Evolutionary conservation across 2,888 invertebrate genomes (phyloP).

Genomic region (Athrips mouffetella): DNA sequence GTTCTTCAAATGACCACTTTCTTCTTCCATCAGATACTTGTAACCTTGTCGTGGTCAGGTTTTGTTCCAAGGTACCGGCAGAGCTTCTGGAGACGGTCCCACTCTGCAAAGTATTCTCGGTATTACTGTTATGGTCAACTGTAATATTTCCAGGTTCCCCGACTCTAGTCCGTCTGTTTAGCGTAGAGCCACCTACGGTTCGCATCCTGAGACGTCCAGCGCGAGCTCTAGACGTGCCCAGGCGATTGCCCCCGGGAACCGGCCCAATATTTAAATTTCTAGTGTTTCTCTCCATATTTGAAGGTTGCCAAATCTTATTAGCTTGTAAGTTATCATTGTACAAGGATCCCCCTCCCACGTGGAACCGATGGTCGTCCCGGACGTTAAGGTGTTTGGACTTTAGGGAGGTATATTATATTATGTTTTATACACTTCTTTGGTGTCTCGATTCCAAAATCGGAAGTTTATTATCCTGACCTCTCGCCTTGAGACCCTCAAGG

Average conservation of each 20-base stretch:
- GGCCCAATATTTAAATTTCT: slow-evolving; percentile 3
- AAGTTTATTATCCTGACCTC: no score
- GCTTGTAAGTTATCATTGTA: no score
- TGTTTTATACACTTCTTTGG: no score
- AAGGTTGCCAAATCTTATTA: no score
- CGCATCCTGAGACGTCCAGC: slow-evolving; percentile 23
- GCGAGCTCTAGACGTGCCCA: slow-evolving; percentile 22
- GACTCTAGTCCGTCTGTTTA: background rate
- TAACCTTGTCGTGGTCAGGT: background rate
- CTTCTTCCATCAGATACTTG: background rate
- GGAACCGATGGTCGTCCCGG: no score
- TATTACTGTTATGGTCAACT: background rate
- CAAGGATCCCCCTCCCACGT: no score
- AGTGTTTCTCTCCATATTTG: background rate
- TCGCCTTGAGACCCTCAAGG: no score
- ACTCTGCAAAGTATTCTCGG: background rate
- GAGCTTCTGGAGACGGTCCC: background rate
- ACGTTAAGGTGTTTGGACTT: no score
- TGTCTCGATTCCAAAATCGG: no score
- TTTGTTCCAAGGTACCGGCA: background rate
- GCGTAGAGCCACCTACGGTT: slow-evolving; percentile 16
- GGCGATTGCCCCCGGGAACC: slow-evolving; percentile 20
- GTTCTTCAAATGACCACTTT: background rate
- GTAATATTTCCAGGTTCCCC: background rate
- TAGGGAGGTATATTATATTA: no score